Evolutionary conservation across 2,888 invertebrate species (phyloP).

Genomic region (Heliconius charithonia): DNA sequence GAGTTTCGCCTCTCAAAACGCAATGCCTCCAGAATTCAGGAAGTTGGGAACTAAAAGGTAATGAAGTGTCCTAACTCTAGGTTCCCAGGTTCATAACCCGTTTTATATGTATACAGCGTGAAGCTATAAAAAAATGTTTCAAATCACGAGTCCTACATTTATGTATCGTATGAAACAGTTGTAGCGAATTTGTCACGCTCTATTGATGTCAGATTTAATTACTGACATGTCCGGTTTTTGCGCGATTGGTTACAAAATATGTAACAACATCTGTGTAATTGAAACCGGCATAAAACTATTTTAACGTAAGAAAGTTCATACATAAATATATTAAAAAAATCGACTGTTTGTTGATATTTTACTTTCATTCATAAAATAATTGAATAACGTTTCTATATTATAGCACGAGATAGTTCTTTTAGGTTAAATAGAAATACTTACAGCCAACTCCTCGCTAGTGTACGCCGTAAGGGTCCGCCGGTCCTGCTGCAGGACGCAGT

Average conservation of each 20-base stretch:
- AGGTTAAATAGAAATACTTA: slow-evolving; percentile 72
- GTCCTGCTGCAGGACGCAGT: slow-evolving; percentile 90
- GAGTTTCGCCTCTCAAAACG: too few relatives aligned
- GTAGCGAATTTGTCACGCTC: slow-evolving; percentile 61
- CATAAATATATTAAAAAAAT: not conserved
- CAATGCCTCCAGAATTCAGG: too few relatives aligned
- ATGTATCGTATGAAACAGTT: slow-evolving; percentile 50
- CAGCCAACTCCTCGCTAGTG: slow-evolving; percentile 91
- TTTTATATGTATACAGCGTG: too few relatives aligned
- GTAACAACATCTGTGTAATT: slow-evolving; percentile 37
- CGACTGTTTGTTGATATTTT: not conserved
- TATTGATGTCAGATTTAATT: slow-evolving; percentile 66
- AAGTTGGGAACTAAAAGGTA: too few relatives aligned
- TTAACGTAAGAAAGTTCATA: slow-evolving; percentile 17
- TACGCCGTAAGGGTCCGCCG: slow-evolving; percentile 90
- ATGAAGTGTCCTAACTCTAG: too few relatives aligned
- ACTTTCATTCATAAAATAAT: slow-evolving; percentile 6
- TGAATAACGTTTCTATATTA: not conserved
- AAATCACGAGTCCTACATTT: slow-evolving; percentile 41
- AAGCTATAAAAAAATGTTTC: slow-evolving; percentile 28
- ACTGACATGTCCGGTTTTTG: slow-evolving; percentile 63
- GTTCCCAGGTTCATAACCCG: too few relatives aligned
- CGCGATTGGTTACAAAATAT: slow-evolving; percentile 53
- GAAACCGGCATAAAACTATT: slow-evolving; percentile 6
- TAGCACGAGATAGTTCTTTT: not conserved